These are phyloP conservation scores for Creontiades dilutus DNA, from an alignment of 2,888 invertebrate genomes.

Conservation along the genomic window DNA sequence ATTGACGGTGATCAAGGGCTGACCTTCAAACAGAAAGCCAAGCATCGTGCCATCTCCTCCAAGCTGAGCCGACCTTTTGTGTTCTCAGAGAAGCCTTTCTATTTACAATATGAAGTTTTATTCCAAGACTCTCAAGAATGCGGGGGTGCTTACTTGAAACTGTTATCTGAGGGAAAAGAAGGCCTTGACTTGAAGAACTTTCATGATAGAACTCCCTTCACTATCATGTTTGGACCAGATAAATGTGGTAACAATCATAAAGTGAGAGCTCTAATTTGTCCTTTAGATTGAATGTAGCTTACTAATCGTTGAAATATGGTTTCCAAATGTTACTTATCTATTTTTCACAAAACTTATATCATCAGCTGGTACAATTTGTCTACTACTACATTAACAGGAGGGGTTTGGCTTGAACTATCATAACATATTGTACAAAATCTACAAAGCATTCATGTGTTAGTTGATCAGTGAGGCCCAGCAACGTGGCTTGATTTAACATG, in stretches of 20 bases:
- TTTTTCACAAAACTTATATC: too few species aligned
- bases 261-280: conserved; percentile 79
- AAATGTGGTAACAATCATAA: conserved; percentile 98
- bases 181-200: conserved; percentile 88
- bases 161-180: conserved; percentile 84
- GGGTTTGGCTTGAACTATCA: too few species aligned
- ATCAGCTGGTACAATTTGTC: too few species aligned
- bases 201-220: conserved; percentile 97
- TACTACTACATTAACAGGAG: too few species aligned
- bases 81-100: conserved; percentile 79
- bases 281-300: too few species aligned
- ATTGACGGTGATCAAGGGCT: conserved; percentile 92
- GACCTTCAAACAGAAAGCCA: conserved; percentile 95
- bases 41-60: conserved; percentile 85
- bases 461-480: too few species aligned
- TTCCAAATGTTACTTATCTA: too few species aligned
- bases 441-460: too few species aligned
- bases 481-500: too few species aligned
- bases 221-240: conserved; percentile 99
- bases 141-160: conserved; percentile 98
- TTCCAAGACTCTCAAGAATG: conserved; percentile 98
- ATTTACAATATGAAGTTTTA: conserved; percentile 96
- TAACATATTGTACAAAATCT: too few species aligned
- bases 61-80: conserved; percentile 84
- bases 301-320: too few species aligned